Conservation (phyloP, 2,888 invertebrate genomes). For the Fragum fragum region DNA sequence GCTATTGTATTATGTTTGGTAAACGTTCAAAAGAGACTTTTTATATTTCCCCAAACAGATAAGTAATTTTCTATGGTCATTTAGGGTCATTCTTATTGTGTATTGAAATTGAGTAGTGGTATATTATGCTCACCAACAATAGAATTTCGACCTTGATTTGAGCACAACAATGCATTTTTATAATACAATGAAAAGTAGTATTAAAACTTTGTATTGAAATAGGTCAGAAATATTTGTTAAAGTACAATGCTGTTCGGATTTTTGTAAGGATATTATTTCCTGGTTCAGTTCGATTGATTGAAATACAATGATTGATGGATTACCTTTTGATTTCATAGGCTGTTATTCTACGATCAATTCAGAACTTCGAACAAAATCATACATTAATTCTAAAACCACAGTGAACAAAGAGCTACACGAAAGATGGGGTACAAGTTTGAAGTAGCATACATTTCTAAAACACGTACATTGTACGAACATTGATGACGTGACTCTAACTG, state of each 20-base stretch:
- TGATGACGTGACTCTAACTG: too few species aligned
- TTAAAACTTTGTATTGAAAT: slow-evolving; percentile 1
- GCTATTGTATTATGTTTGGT: slow-evolving; percentile 40
- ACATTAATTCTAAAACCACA: too few species aligned
- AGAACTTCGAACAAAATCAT: too few species aligned
- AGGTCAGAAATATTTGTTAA: slow-evolving; percentile 10
- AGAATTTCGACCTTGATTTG: slow-evolving; percentile 22
- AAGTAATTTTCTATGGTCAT: slow-evolving; percentile 56
- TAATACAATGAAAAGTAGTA: slow-evolving; percentile 20
- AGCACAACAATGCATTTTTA: slow-evolving; percentile 32
- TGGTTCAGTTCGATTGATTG: slow-evolving; percentile 7
- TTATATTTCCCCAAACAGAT: slow-evolving; percentile 31
- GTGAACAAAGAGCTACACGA: too few species aligned
- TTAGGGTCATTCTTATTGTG: slow-evolving; percentile 20
- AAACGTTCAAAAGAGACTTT: slow-evolving; percentile 48
- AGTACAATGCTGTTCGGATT: background rate
- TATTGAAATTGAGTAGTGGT: slow-evolving; percentile 14
- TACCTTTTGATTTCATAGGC: too few species aligned
- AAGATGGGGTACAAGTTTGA: too few species aligned
- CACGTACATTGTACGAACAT: too few species aligned
- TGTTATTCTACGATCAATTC: too few species aligned
- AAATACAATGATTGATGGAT: too few species aligned
- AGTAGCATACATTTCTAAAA: too few species aligned
- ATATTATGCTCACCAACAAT: slow-evolving; percentile 19
- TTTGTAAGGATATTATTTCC: slow-evolving; percentile 16